Evolutionary conservation across 2,113 vertebrate genomes (phyloP).

Genomic region (Xenotilapia flavipinnis): DNA sequence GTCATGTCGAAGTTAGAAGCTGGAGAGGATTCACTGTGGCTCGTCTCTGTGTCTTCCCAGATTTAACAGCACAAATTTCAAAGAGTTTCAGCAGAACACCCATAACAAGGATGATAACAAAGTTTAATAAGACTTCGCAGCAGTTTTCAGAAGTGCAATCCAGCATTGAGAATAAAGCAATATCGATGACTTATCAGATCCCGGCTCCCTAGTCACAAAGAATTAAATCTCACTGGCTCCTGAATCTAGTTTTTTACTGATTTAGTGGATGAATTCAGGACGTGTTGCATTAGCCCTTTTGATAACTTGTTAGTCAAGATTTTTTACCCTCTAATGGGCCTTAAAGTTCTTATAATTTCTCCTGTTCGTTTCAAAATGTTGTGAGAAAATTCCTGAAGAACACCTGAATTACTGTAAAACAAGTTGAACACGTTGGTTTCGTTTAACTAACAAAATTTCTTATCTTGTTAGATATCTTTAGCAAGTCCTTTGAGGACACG

Average conservation of each 20-base stretch:
- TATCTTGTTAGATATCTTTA: not conserved
- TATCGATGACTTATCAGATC: slow-evolving; percentile 6
- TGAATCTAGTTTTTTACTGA: not conserved
- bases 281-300: not conserved
- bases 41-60: not conserved
- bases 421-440: not conserved
- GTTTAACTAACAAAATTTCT: not conserved
- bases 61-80: not conserved
- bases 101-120: slow-evolving; percentile 9
- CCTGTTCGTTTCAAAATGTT: not conserved
- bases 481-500: not conserved
- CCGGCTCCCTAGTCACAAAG: not conserved
- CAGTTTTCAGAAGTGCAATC: not conserved
- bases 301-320: not conserved
- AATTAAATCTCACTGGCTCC: not conserved
- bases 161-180: not conserved
- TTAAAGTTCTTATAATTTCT: not conserved
- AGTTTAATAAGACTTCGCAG: slow-evolving; percentile 18
- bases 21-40: not conserved
- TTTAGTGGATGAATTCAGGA: not conserved
- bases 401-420: not conserved
- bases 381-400: not conserved
- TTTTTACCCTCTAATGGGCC: not conserved
- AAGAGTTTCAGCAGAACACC: not conserved
- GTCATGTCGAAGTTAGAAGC: not conserved